A percentile compares a stretch with the other conserved stretches of the same genome.
These are phyloP conservation scores for Stegophylla sp. DNA, from an alignment of 2,888 invertebrate species.

Conservation along the genomic window DNA sequence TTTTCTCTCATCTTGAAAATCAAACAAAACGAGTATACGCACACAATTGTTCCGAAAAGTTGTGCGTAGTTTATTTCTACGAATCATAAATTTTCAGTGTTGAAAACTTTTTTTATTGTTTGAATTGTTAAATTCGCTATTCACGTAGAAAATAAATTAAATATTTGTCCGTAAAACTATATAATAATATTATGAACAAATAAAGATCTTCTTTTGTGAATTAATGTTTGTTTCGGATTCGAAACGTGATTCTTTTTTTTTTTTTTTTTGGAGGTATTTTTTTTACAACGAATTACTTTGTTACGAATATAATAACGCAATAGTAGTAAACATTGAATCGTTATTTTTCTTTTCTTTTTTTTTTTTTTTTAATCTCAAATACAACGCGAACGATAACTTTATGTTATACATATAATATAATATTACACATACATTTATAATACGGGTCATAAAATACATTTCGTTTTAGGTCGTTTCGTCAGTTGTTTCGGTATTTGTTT, in stretches of 20 bases:
- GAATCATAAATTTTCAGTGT: not conserved
- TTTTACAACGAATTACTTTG: not conserved
- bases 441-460: not conserved
- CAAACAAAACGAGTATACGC: not conserved
- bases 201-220: not conserved
- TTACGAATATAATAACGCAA: not conserved
- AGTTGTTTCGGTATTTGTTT: not conserved
- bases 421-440: not conserved
- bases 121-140: conserved; percentile 16
- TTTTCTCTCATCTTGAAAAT: not conserved
- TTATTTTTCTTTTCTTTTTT: too few species aligned
- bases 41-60: not conserved
- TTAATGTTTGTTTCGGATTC: not conserved
- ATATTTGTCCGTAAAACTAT: conserved; percentile 10
- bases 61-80: conserved; percentile 2
- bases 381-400: not conserved
- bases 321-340: not conserved
- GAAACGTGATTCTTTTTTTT: not conserved
- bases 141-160: not conserved
- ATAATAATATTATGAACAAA: not conserved
- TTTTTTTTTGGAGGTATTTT: not conserved
- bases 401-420: not conserved
- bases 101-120: conserved; percentile 11
- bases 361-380: not conserved
- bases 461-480: not conserved